Evolutionary conservation across 2,797 vertebrate species (phyloP).

Genomic region (Melopsittacus undulatus): DNA sequence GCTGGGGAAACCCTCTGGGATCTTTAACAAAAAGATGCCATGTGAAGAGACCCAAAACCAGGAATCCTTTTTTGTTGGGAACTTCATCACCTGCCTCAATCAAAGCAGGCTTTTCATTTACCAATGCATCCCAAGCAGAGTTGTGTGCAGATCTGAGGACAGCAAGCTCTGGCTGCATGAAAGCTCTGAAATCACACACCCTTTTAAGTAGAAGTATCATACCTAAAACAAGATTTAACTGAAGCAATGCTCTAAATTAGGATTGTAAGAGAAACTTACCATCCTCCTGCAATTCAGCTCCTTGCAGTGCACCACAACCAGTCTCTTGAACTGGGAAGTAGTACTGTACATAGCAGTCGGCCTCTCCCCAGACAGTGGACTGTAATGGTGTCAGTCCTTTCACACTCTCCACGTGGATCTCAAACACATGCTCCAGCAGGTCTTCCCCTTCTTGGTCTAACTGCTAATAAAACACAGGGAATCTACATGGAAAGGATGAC

Average conservation of each 20-base stretch:
- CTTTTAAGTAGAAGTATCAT: not conserved
- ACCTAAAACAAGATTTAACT: not conserved
- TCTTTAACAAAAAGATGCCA: not conserved
- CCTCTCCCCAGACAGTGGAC: conserved; percentile 95
- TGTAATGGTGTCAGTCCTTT: conserved; percentile 89
- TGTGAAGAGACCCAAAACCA: not conserved
- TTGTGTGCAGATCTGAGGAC: not conserved
- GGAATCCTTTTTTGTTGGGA: not conserved
- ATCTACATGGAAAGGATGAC: not conserved
- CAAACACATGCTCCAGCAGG: conserved; percentile 88
- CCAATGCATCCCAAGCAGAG: not conserved
- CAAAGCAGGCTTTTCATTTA: not conserved
- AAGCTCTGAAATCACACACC: not conserved
- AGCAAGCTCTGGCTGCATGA: not conserved
- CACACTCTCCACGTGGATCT: conserved; percentile 85
- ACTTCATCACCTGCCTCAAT: not conserved
- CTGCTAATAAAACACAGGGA: conserved; percentile 58
- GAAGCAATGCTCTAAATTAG: not conserved
- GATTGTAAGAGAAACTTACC: conserved; percentile 71
- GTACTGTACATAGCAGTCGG: conserved; percentile 96
- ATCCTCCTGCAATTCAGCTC: conserved; percentile 72
- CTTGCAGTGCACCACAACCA: conserved; percentile 24
- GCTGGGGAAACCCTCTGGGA: not conserved
- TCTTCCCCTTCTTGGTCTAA: conserved; percentile 33
- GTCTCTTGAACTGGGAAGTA: conserved; percentile 85